Base-by-base conservation (phyloP, 2,888 invertebrate genomes). In the Aspidiotus destructor region DNA sequence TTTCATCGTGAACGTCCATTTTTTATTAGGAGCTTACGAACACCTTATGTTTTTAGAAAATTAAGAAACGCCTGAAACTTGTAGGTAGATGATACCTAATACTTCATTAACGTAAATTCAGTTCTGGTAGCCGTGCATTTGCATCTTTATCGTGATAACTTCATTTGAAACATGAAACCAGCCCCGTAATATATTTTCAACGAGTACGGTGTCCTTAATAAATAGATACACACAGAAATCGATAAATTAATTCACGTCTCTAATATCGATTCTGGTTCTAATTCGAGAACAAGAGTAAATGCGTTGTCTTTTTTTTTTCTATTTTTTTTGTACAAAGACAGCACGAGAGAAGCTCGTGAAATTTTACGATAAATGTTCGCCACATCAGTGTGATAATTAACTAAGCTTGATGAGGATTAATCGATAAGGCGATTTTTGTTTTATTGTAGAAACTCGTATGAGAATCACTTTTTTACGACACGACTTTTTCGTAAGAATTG, bases 101-200 rank as follows among this genome's bases (percentile, higher is more conserved):
- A 67, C 67, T 67, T 67, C 58, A 67, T 67, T 67, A 67, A 67
- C 67, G 67, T 67, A 52, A 67, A 67, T 67, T 67, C 67, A 60
- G 67, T 60, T 67, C 67, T 67, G 15, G 67, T 67, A 67, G 67
- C 67, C 44, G 40, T 67, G 60, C 67, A 67, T 67, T 67, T 67
- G 67, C 67, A 67, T 67, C 67, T 67, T 60, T 67, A 67, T 67
- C 67, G 57, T 67, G 67, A 67, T 67, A 67, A 67, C 67, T 67
- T 67, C 67, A 67, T 67, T 67, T 67, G 17, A 58, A 67, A 67
- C 67, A 67, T 67, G 60, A 67, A 67, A 67, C 67, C 48, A 67
- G 67, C 67, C 67, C 67, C 48, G 67, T 67, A 67, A 67, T 67
- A 58, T 67, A 67, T 67, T 67, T 67, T 48, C 58, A 48, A 67